These are phyloP conservation scores for Zeuzera pyrina DNA, from an alignment of 2,888 invertebrate genomes.

Conservation along the genomic window DNA sequence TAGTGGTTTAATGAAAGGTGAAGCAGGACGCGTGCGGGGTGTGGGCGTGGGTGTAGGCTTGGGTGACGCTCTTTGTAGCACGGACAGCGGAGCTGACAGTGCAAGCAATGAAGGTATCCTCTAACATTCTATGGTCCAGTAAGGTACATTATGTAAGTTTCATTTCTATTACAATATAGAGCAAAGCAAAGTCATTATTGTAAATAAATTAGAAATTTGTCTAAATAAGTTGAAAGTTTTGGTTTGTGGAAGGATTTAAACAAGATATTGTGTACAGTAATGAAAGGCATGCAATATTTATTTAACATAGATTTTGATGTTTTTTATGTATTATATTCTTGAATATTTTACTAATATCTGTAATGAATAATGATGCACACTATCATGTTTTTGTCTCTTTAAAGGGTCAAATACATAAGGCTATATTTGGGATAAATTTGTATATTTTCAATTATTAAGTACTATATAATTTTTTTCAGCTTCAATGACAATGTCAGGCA, in stretches of 20 bases:
- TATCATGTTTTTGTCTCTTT: conserved; percentile 45
- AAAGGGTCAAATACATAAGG: conserved; percentile 9
- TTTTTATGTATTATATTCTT: background rate
- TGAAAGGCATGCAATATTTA: conserved; percentile 37
- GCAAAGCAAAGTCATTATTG: conserved; percentile 62
- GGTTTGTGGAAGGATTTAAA: conserved; percentile 28
- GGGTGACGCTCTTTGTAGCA: conserved; percentile 49
- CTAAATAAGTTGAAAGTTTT: conserved; percentile 11
- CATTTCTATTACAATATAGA: conserved; percentile 41
- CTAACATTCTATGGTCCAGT: conserved; percentile 61
- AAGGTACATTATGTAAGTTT: conserved; percentile 64
- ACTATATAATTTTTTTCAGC: conserved; percentile 73
- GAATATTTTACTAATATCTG: conserved; percentile 25
- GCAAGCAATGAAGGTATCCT: conserved; percentile 69
- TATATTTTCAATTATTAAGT: conserved; percentile 1
- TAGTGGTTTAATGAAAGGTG: conserved; percentile 79
- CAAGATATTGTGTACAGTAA: conserved; percentile 54
- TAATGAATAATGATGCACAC: conserved; percentile 33
- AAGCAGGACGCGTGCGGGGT: conserved; percentile 50
- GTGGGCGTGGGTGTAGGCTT: conserved; percentile 40
- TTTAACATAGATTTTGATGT: conserved; percentile 30
- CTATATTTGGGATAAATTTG: conserved; percentile 2
- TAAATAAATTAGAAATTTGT: conserved; percentile 38
- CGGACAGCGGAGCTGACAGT: conserved; percentile 58
- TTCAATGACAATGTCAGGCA: conserved; percentile 79